phyloP scores from a whole-genome alignment of 2,888 invertebrate species.

The Endomychus coccineus region DNA sequence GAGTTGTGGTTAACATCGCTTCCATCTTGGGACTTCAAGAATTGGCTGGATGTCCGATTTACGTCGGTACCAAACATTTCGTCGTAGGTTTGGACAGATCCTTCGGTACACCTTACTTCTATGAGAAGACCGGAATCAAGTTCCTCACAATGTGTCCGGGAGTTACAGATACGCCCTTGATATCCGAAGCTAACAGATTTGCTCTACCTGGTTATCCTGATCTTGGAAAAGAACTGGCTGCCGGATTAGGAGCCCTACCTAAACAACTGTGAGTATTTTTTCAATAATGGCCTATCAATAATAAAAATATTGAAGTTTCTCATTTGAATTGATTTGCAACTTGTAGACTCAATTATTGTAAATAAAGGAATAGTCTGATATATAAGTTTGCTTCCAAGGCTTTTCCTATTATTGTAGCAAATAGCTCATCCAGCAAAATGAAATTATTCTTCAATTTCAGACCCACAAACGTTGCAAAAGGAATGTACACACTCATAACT shows the following conservation, averaged over 20 bases:
- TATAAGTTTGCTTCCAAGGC: too few relatives aligned
- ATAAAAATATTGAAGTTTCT: too few relatives aligned
- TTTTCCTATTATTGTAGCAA: too few relatives aligned
- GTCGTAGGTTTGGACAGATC: slow-evolving; percentile 46
- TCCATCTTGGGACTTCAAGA: slow-evolving; percentile 52
- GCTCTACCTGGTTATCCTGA: slow-evolving; percentile 17
- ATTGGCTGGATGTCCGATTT: slow-evolving; percentile 48
- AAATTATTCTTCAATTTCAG: slow-evolving; percentile 10
- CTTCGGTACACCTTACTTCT: slow-evolving; percentile 37
- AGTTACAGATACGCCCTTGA: slow-evolving; percentile 30
- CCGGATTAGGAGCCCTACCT: slow-evolving; percentile 26
- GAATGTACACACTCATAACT: slow-evolving; percentile 31
- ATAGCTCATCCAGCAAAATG: too few relatives aligned
- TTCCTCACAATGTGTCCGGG: slow-evolving; percentile 39
- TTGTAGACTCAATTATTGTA: neutral
- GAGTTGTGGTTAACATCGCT: slow-evolving; percentile 56
- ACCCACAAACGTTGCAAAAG: slow-evolving; percentile 26
- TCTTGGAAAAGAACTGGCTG: slow-evolving; percentile 16
- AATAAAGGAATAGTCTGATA: too few relatives aligned
- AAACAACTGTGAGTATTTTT: slow-evolving; percentile 11
- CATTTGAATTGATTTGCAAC: neutral
- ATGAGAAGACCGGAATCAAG: slow-evolving; percentile 30
- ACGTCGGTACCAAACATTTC: slow-evolving; percentile 51
- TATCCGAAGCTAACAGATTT: slow-evolving; percentile 21
- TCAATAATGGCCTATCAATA: too few relatives aligned